A percentile compares a stretch with the other conserved stretches of the same genome.
Evolutionary conservation across 2,797 vertebrate species (phyloP).

Genomic region (Okamejei kenojei): DNA sequence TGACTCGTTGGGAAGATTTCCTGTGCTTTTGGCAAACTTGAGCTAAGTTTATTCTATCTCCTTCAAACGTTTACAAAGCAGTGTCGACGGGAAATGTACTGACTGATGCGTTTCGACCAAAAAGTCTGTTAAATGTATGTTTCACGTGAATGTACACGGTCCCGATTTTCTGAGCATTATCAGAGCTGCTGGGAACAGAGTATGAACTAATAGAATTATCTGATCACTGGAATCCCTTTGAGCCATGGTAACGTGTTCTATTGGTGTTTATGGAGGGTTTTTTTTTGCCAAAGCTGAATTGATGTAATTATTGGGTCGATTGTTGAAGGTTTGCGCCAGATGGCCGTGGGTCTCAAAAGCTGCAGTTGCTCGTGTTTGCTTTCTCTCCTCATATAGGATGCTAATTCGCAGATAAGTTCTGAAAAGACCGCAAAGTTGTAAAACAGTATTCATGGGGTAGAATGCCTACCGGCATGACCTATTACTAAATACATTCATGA

Average conservation of each 20-base stretch:
- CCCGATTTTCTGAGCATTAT: constrained; percentile 48
- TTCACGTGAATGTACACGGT: constrained; percentile 46
- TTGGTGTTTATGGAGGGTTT: constrained; percentile 28
- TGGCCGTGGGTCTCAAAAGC: constrained; percentile 72
- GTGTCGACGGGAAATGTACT: constrained; percentile 45
- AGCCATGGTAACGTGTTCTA: constrained; percentile 13
- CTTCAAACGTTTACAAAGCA: neutral
- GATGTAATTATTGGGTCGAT: constrained; percentile 73
- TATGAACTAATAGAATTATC: constrained; percentile 60
- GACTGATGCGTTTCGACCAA: constrained; percentile 50
- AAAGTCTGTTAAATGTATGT: constrained; percentile 52
- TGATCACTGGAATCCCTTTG: constrained; percentile 56
- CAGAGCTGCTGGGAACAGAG: constrained; percentile 51
- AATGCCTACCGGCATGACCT: constrained; percentile 78
- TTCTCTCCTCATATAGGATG: constrained; percentile 63
- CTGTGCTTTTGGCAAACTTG: neutral
- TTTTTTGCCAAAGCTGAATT: constrained; percentile 59
- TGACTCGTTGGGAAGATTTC: neutral
- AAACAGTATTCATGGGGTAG: constrained; percentile 71
- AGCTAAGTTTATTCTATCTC: neutral
- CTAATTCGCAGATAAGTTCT: constrained; percentile 60
- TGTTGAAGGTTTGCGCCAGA: constrained; percentile 73
- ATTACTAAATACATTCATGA: constrained; percentile 84
- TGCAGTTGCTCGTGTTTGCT: constrained; percentile 67
- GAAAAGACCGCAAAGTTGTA: constrained; percentile 67